Conservation (phyloP, 2,888 invertebrate genomes). For the Trisateles emortualis region DNA sequence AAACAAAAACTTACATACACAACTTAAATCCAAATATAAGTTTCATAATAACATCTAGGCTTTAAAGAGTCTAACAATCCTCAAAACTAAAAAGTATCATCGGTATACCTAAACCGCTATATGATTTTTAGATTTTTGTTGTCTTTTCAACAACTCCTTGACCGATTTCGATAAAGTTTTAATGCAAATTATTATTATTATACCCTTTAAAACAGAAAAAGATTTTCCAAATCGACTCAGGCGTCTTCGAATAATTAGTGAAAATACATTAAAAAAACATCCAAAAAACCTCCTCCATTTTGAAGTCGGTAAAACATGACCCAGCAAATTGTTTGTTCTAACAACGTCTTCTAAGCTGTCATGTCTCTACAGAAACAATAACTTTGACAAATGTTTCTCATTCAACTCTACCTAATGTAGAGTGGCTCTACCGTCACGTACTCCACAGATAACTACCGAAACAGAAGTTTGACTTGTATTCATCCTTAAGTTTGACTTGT, state of each 20-base stretch:
- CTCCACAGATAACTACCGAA: slow-evolving; percentile 66
- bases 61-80: neutral
- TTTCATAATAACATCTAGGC: neutral
- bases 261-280: too few relatives aligned
- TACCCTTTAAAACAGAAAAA: too few relatives aligned
- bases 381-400: slow-evolving; percentile 31
- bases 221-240: too few relatives aligned
- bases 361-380: slow-evolving; percentile 33
- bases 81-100: too few relatives aligned
- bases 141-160: too few relatives aligned
- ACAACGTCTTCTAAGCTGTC: slow-evolving; percentile 31
- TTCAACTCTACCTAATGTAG: slow-evolving; percentile 25
- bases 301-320: neutral
- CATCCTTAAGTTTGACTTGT: slow-evolving; percentile 68
- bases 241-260: too few relatives aligned
- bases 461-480: slow-evolving; percentile 72
- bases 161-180: too few relatives aligned
- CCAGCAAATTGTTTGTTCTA: slow-evolving; percentile 32
- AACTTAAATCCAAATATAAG: neutral
- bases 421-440: slow-evolving; percentile 23
- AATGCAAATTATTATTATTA: too few relatives aligned
- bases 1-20: neutral
- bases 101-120: too few relatives aligned
- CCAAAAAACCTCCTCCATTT: too few relatives aligned
- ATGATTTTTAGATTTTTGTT: too few relatives aligned